Evolutionary conservation across 1,140 invertebrate species (phyloP).

Genomic region (Pissodes strobi): DNA sequence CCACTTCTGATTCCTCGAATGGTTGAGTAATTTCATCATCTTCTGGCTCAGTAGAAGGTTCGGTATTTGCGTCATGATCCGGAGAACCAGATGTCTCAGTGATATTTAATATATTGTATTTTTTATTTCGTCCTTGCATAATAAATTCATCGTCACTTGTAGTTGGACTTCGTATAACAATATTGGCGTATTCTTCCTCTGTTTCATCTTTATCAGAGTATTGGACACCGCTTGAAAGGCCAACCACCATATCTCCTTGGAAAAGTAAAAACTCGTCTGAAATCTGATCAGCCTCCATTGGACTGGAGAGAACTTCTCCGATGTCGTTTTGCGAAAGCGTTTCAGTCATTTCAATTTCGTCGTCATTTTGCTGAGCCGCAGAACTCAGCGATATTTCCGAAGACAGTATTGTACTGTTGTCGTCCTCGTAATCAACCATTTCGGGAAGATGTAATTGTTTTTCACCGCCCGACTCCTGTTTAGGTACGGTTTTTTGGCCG

Average conservation of each 20-base stretch:
- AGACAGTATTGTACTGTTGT: constrained; percentile 64
- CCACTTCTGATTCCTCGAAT: constrained; percentile 64
- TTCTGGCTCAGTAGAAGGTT: constrained; percentile 57
- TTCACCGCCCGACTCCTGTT: constrained; percentile 43
- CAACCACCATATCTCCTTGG: constrained; percentile 64
- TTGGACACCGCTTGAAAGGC: constrained; percentile 60
- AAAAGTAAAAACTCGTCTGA: constrained; percentile 67
- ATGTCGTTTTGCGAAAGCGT: constrained; percentile 61
- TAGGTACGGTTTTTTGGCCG: constrained; percentile 40
- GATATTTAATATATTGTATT: constrained; percentile 49
- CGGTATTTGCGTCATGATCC: constrained; percentile 59
- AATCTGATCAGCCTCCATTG: constrained; percentile 63
- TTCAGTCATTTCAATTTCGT: constrained; percentile 66
- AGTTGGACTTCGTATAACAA: constrained; percentile 53
- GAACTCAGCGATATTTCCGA: constrained; percentile 65
- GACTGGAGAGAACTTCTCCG: constrained; percentile 61
- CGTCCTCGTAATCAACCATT: constrained; percentile 64
- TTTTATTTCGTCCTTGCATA: constrained; percentile 48
- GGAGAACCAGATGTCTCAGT: constrained; percentile 61
- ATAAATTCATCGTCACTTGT: constrained; percentile 53
- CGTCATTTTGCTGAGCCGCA: constrained; percentile 60
- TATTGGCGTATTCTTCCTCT: constrained; percentile 57
- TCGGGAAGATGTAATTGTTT: constrained; percentile 53
- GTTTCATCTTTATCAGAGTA: constrained; percentile 61
- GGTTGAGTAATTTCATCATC: constrained; percentile 58